phyloP scores from a whole-genome alignment of 1,140 invertebrate species.

The Diorhabda carinulata region DNA sequence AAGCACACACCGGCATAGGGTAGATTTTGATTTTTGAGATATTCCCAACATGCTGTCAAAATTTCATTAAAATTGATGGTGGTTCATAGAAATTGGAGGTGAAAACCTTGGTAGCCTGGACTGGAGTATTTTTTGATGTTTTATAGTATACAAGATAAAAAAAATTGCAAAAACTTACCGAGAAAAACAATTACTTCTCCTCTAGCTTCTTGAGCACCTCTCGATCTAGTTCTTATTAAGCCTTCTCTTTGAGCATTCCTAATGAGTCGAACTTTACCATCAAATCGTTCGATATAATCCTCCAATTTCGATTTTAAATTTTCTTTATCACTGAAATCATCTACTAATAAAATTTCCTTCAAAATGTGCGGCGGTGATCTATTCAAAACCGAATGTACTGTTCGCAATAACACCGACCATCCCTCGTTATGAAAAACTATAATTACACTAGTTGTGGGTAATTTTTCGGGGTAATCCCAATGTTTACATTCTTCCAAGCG shows the following conservation, averaged over 20 bases:
- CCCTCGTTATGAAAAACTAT: constrained; percentile 99
- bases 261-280: constrained; percentile 83
- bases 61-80: too few species aligned
- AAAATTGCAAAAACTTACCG: constrained; percentile 44
- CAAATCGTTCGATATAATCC: constrained; percentile 81
- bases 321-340: constrained; percentile 96
- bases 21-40: too few species aligned
- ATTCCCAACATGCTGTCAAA: too few species aligned
- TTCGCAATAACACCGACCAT: constrained; percentile 89
- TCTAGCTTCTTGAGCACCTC: constrained; percentile 87
- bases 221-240: constrained; percentile 84
- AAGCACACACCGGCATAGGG: too few species aligned
- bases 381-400: constrained; percentile 95
- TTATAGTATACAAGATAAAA: not conserved
- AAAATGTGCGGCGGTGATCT: constrained; percentile 85
- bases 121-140: too few species aligned
- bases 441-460: constrained; percentile 91
- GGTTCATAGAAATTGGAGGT: too few species aligned
- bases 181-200: constrained; percentile 98
- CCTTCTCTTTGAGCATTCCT: constrained; percentile 85
- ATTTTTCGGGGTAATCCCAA: constrained; percentile 89
- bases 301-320: constrained; percentile 86
- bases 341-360: constrained; percentile 95
- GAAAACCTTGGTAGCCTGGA: too few species aligned
- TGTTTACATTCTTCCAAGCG: constrained; percentile 87